Base-by-base conservation (phyloP, 1,140 invertebrate species). In the Formica selysi region DNA sequence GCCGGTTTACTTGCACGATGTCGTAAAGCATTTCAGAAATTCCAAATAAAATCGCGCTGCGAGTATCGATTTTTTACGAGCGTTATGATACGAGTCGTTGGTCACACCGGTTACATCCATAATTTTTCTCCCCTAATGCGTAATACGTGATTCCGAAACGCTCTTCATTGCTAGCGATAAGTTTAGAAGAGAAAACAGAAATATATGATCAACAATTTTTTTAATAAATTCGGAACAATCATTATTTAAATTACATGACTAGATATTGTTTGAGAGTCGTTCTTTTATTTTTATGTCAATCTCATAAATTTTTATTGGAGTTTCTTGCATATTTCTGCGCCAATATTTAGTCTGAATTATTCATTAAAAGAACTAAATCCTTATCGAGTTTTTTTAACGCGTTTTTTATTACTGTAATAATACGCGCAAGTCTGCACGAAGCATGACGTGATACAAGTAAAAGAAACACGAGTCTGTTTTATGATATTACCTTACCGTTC, bases 11-110 rank as follows among this genome's bases (percentile, higher is more conserved):
- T 61, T n/a, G 54, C 44, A 13, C 54, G 78, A 59, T 80, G 76
- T 44, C 44, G 48, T 57, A 67, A 81, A 81, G 38, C 68, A 83
- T 83, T 83, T 83, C 4, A 74, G 68, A 74, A 74, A 62, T 83
- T 83, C 54, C 54, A 83, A 6, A 36, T 57, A 61, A 74, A 74
- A 83, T 83, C 68, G 26, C 68, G 54, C 19, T 22, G 38, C 38
- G 29, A 38, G 36, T 81, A 81, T 81, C 79, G 79, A 83, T 83
- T 74, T 81, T 81, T 81, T 38, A 13, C 26, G 54, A 61, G 26
- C 79, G 36, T 80, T 59, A 61, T 44, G 68, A 44, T 44, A 44
- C 11, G 48, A 59, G 51, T 71, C 78, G 57, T 73, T 73, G 79
- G 54, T n/a, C 38, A 44, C 67, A 81, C 79, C 67, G 67, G 79